phyloP scores from a whole-genome alignment of 2,113 vertebrate species.

The Fukomys damarensis region DNA sequence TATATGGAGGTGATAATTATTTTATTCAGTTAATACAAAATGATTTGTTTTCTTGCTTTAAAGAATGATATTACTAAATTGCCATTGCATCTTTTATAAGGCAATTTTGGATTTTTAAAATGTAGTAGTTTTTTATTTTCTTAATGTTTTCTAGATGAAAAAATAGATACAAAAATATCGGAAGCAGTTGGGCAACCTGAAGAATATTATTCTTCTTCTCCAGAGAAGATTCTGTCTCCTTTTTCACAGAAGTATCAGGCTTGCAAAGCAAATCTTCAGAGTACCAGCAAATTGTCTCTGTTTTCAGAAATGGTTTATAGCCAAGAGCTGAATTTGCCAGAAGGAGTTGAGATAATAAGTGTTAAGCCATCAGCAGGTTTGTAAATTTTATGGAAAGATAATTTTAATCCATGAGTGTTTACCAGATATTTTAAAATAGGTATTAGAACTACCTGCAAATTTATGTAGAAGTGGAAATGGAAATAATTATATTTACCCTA shows the following conservation, averaged over 20 bases:
- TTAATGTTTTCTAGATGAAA: slow-evolving; percentile 87
- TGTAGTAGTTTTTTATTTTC: neutral
- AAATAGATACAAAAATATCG: slow-evolving; percentile 71
- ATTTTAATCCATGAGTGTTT: neutral
- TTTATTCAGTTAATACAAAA: slow-evolving; percentile 61
- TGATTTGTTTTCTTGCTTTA: slow-evolving; percentile 4
- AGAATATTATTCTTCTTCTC: slow-evolving; percentile 86
- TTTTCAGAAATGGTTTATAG: slow-evolving; percentile 93
- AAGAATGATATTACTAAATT: neutral
- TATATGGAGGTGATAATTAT: slow-evolving; percentile 47
- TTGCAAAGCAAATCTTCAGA: slow-evolving; percentile 94
- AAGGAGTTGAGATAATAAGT: slow-evolving; percentile 93
- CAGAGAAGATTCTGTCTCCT: slow-evolving; percentile 88
- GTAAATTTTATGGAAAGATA: slow-evolving; percentile 70
- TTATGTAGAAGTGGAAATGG: neutral
- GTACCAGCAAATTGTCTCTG: slow-evolving; percentile 93
- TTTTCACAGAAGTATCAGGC: slow-evolving; percentile 88
- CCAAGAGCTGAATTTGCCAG: slow-evolving; percentile 92
- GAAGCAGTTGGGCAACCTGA: slow-evolving; percentile 82
- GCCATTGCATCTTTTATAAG: slow-evolving; percentile 9
- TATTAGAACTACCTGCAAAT: neutral
- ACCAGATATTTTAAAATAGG: neutral
- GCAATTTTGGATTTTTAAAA: slow-evolving; percentile 42
- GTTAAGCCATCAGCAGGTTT: slow-evolving; percentile 97
- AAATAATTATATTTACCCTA: neutral